Conservation (phyloP, 2,797 vertebrate genomes). For the Podarcis lilfordi region DNA sequence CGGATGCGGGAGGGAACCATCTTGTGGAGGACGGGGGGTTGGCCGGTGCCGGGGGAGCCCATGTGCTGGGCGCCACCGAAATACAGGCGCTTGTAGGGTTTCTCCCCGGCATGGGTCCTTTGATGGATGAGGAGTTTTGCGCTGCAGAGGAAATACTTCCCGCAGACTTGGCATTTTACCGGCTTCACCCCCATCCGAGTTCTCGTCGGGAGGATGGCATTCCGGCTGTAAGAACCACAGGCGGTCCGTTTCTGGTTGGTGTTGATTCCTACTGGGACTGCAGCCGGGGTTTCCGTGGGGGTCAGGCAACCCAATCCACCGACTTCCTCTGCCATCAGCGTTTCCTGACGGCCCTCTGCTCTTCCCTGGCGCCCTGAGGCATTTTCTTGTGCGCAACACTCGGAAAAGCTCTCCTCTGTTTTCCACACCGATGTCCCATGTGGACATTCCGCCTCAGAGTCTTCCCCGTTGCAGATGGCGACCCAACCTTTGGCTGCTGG, state of each 20-base stretch:
- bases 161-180: conserved; percentile 15
- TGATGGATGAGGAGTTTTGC: conserved; percentile 57
- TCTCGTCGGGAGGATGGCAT: not conserved
- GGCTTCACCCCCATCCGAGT: conserved; percentile 25
- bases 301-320: no score
- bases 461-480: not conserved
- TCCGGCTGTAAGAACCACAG: not conserved
- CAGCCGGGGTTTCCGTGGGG: not conserved
- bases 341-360: not conserved
- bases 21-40: not conserved
- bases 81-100: not conserved
- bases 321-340: not conserved
- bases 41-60: not conserved
- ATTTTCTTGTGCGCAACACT: not conserved
- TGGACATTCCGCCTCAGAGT: not conserved
- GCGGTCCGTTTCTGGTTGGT: not conserved
- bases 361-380: not conserved
- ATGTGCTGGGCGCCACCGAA: conserved; percentile 11
- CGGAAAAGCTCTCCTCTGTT: not conserved
- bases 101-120: not conserved
- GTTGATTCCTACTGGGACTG: not conserved
- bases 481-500: not conserved
- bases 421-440: not conserved
- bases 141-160: conserved; percentile 1
- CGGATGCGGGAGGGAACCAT: not conserved